A percentile compares a stretch with the other conserved stretches of the same genome.
Conservation (phyloP, 2,888 invertebrate species). For the Criorhina ranunculi region DNA sequence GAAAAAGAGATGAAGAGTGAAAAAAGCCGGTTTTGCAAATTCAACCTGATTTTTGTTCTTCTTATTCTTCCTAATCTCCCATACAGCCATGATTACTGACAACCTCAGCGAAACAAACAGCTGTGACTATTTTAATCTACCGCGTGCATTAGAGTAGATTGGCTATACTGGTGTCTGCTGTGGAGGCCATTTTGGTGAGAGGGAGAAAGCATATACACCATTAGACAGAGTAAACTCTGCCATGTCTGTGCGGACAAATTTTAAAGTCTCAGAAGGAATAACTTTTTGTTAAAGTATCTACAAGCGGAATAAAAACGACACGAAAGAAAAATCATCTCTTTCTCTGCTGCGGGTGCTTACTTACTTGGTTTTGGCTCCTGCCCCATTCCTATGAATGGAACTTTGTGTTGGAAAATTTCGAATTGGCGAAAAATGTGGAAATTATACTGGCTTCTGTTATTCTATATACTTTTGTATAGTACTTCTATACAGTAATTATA, state of each 20-base stretch:
- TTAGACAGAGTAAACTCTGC: constrained; percentile 35
- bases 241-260: constrained; percentile 30
- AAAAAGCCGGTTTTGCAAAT: constrained; percentile 66
- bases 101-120: constrained; percentile 35
- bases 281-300: constrained; percentile 64
- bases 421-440: constrained; percentile 59
- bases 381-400: constrained; percentile 21
- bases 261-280: constrained; percentile 62
- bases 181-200: constrained; percentile 73
- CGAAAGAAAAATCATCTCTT: constrained; percentile 32
- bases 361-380: background rate
- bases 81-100: constrained; percentile 61
- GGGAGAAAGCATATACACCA: background rate
- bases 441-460: constrained; percentile 43
- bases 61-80: constrained; percentile 35
- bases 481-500: constrained; percentile 45
- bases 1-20: constrained; percentile 29
- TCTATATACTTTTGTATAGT: constrained; percentile 11
- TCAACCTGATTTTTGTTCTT: constrained; percentile 23
- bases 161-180: background rate
- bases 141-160: background rate
- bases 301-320: constrained; percentile 48
- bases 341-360: constrained; percentile 33
- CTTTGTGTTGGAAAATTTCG: constrained; percentile 44
- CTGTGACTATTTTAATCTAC: background rate